Evolutionary conservation across 1,140 invertebrate species (phyloP).

Genomic region (Antheraea pernyi): DNA sequence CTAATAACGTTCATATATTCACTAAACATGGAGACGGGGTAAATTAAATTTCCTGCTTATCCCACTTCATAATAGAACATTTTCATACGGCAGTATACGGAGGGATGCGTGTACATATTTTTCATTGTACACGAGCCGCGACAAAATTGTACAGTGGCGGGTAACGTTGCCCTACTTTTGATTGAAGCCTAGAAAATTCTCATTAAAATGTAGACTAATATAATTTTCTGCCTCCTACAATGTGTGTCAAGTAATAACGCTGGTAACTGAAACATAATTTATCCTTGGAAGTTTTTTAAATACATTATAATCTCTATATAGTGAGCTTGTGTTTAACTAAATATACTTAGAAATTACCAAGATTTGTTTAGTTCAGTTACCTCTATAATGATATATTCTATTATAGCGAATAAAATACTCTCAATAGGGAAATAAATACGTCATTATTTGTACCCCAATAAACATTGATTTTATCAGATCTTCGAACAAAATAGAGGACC

Average conservation of each 20-base stretch:
- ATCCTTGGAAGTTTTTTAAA: no score
- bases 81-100: background rate
- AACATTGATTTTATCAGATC: no score
- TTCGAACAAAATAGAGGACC: no score
- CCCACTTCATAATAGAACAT: background rate
- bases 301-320: no score
- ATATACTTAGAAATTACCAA: no score
- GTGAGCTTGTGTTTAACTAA: no score
- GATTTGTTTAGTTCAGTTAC: no score
- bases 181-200: background rate
- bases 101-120: background rate
- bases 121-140: background rate
- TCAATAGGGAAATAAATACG: no score
- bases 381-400: no score
- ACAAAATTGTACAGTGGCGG: background rate
- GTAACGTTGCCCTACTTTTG: background rate
- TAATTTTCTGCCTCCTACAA: background rate
- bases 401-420: no score
- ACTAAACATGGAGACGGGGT: background rate
- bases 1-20: background rate
- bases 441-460: no score
- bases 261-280: background rate
- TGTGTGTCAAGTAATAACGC: background rate
- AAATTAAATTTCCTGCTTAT: conserved; percentile 1
- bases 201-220: background rate